Evolutionary conservation across 2,888 invertebrate genomes (phyloP).

Genomic region (Ptilodon capucinus): DNA sequence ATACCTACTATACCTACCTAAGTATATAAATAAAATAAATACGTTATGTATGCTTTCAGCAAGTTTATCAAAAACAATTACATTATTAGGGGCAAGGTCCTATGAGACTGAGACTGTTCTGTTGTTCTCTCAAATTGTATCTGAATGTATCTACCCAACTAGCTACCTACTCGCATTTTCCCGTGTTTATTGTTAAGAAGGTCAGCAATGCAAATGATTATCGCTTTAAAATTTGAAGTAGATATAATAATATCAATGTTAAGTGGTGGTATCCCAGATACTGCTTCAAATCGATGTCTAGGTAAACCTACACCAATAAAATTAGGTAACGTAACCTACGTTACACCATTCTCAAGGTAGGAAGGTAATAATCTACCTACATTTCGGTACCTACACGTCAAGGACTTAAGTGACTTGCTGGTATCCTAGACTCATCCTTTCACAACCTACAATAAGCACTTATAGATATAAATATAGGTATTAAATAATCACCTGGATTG

Average conservation of each 20-base stretch:
- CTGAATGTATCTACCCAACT: slow-evolving; percentile 26
- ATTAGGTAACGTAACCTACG: too few relatives aligned
- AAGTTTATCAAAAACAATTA: slow-evolving; percentile 30
- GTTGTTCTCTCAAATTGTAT: slow-evolving; percentile 42
- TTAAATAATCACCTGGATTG: too few relatives aligned
- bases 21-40: too few relatives aligned
- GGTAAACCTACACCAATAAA: not conserved
- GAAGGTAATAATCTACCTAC: slow-evolving; percentile 8
- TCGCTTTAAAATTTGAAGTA: slow-evolving; percentile 25
- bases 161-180: slow-evolving; percentile 34
- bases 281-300: slow-evolving; percentile 11
- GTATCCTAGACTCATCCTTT: slow-evolving; percentile 66
- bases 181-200: slow-evolving; percentile 46
- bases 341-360: too few relatives aligned
- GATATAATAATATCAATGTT: slow-evolving; percentile 40
- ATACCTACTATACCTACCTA: too few relatives aligned
- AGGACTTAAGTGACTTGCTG: slow-evolving; percentile 54
- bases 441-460: slow-evolving; percentile 46
- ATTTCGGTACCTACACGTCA: slow-evolving; percentile 26
- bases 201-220: slow-evolving; percentile 34
- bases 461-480: slow-evolving; percentile 22
- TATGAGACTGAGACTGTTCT: slow-evolving; percentile 30
- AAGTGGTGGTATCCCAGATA: slow-evolving; percentile 25
- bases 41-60: slow-evolving; percentile 3
- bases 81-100: slow-evolving; percentile 46